Evolutionary conservation across 1,140 invertebrate species (phyloP).

Genomic region (Neomicropteryx cornuta): DNA sequence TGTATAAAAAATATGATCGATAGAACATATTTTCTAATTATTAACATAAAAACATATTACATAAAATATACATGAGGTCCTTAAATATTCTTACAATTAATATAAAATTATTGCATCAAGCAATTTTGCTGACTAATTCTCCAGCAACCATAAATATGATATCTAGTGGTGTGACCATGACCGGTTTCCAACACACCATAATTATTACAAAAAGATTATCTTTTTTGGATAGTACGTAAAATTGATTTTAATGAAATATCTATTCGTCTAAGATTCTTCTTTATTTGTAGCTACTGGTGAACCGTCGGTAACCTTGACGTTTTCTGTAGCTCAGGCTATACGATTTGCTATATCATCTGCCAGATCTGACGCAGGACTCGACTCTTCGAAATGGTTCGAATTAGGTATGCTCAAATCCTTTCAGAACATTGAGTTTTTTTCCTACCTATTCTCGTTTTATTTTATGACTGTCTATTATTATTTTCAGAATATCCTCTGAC

Average conservation of each 20-base stretch:
- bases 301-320: constrained; percentile 44
- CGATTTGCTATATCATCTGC: constrained; percentile 41
- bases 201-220: not conserved
- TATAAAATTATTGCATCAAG: no score
- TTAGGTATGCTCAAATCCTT: constrained; percentile 25
- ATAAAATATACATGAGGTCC: no score
- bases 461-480: constrained; percentile 11
- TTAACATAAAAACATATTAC: no score
- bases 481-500: not conserved
- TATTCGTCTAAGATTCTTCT: constrained; percentile 1
- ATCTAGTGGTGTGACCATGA: not conserved
- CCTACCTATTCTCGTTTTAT: constrained; percentile 18
- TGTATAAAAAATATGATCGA: no score
- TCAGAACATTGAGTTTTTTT: constrained; percentile 20
- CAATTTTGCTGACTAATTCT: no score
- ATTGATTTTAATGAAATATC: no score
- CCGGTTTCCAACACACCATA: not conserved
- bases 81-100: no score
- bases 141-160: no score
- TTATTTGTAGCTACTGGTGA: constrained; percentile 50
- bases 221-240: constrained; percentile 3
- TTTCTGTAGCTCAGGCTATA: constrained; percentile 42
- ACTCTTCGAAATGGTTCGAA: constrained; percentile 27
- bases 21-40: no score
- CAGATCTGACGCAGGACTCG: constrained; percentile 21